phyloP scores from a whole-genome alignment of 1,140 invertebrate species.

The Parasteatoda tepidariorum region DNA sequence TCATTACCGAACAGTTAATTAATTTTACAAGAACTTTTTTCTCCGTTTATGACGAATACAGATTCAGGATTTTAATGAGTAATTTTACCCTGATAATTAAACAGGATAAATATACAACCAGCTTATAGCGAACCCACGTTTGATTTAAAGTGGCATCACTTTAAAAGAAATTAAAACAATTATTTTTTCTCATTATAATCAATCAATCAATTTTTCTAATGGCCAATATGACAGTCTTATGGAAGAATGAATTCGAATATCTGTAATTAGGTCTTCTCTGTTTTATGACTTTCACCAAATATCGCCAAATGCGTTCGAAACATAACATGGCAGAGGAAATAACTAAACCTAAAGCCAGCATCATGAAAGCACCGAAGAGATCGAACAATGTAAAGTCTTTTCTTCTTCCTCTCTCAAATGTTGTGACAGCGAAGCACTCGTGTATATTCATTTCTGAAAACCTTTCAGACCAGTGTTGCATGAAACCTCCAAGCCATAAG shows the following conservation, averaged over 20 bases:
- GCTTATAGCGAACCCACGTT: too few relatives aligned
- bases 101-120: too few relatives aligned
- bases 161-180: too few relatives aligned
- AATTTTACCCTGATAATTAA: too few relatives aligned
- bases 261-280: not conserved
- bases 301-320: not conserved
- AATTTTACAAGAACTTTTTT: too few relatives aligned
- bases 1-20: too few relatives aligned
- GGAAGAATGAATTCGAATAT: not conserved
- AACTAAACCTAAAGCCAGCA: slow-evolving; percentile 77
- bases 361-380: slow-evolving; percentile 89
- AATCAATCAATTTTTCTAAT: not conserved
- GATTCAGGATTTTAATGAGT: too few relatives aligned
- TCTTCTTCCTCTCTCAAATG: slow-evolving; percentile 73
- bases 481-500: slow-evolving; percentile 85
- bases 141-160: too few relatives aligned
- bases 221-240: not conserved
- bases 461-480: slow-evolving; percentile 82
- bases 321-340: not conserved
- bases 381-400: slow-evolving; percentile 86
- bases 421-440: slow-evolving; percentile 77
- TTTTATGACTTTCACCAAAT: not conserved
- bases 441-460: slow-evolving; percentile 80
- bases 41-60: too few relatives aligned
- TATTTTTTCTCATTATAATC: too few relatives aligned